Evolutionary conservation across 2,888 invertebrate genomes (phyloP), one percentile per base, ranked within the genome.

Genomic region (Scelioninae gen. 2): DNA sequence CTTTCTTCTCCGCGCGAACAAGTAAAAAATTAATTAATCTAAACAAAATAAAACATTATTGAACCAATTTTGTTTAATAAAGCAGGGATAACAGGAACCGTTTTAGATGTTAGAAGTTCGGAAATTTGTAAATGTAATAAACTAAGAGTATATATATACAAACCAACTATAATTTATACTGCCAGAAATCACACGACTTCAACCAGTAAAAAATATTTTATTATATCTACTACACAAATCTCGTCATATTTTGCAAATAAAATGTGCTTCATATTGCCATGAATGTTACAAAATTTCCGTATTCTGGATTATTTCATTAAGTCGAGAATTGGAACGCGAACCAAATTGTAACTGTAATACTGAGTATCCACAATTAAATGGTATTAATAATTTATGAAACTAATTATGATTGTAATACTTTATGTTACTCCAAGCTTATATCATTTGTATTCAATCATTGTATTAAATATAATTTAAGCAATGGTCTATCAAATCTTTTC

Each of bases 101-200:
- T 53, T 33, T 43, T 68, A 69, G 46, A 61, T 48, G 50, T 53
- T 61, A 69, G n/a, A 69, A 53, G 53, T 61, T 68, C 46, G 41
- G 61, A 69, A 69, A 60, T 53, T 46, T 69, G 68, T 69, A 61
- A 69, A 69, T 69, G 68, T 69, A 69, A 61, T 48, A 69, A 69
- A 69, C 19, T 61, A 22, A 68, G 52, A 61, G n/a, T 69, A 41
- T 69, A 50, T 69, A n/a, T n/a, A n/a, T n/a, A n/a, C n/a, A n/a
- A n/a, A 69, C 37, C 41, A 61, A 53, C 37, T 69, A 69, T 69
- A 13, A 69, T 69, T 69, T 69, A 60, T 69, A 69, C 68, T 61
- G 68, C 53, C 68, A 69, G 37, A 39, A 53, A 61, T 46, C 37
- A 60, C 28, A 46, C 13, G 15, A 68, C 31, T 69, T 52, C 53